phyloP scores from a whole-genome alignment of 2,888 invertebrate species.

The Aphodius granarius region DNA sequence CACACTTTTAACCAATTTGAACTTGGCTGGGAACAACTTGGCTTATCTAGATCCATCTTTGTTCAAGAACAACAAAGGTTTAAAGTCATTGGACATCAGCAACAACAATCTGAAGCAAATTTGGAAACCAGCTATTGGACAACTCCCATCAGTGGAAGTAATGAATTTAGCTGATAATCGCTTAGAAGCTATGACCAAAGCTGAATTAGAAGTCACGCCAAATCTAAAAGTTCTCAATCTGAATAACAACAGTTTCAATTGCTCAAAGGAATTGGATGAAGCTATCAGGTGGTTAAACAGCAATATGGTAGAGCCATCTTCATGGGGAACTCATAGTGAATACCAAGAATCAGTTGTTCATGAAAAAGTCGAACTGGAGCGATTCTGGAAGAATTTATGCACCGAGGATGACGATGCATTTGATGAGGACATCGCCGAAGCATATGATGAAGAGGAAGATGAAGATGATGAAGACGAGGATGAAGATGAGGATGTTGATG shows the following conservation, averaged over 20 bases:
- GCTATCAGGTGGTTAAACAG: slow-evolving; percentile 67
- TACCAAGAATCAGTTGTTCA: slow-evolving; percentile 6
- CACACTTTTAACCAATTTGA: slow-evolving; percentile 65
- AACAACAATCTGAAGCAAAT: slow-evolving; percentile 68
- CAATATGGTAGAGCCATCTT: slow-evolving; percentile 61
- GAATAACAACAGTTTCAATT: slow-evolving; percentile 67
- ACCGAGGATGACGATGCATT: slow-evolving; percentile 1
- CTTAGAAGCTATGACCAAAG: slow-evolving; percentile 59
- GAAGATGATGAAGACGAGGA: slow-evolving; percentile 32
- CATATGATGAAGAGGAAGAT: slow-evolving; percentile 51
- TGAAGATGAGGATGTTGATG: slow-evolving; percentile 49
- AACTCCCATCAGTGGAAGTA: slow-evolving; percentile 48
- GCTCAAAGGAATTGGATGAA: slow-evolving; percentile 67
- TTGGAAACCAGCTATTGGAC: slow-evolving; percentile 55
- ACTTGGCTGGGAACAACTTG: slow-evolving; percentile 73
- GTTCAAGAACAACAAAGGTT: slow-evolving; percentile 64
- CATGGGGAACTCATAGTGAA: slow-evolving; percentile 36
- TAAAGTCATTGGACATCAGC: slow-evolving; percentile 71
- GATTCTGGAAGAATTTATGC: slow-evolving; percentile 16
- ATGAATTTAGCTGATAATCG: slow-evolving; percentile 60
- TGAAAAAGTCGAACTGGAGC: slow-evolving; percentile 15
- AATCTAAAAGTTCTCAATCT: slow-evolving; percentile 64
- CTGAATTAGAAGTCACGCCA: slow-evolving; percentile 62
- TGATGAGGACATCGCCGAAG: slow-evolving; percentile 50
- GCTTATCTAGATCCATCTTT: slow-evolving; percentile 66